phyloP scores from a whole-genome alignment of 1,140 invertebrate genomes.

The Drosophila orena region DNA sequence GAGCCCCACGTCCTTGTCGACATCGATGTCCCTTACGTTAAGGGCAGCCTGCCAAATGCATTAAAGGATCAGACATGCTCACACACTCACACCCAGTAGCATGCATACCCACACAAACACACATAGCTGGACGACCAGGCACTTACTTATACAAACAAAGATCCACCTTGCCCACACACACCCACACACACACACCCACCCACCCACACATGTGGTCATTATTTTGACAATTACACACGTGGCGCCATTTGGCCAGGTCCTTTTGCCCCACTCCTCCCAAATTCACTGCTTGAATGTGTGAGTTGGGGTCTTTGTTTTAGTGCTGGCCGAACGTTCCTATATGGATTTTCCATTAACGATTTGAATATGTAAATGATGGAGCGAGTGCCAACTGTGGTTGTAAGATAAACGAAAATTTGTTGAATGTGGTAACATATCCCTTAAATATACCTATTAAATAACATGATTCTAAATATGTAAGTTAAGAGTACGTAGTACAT shows the following conservation, averaged over 20 bases:
- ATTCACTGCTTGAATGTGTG: slow-evolving; percentile 11
- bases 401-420: not conserved
- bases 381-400: slow-evolving; percentile 33
- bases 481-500: too few species aligned
- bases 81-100: slow-evolving; percentile 17
- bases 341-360: slow-evolving; percentile 83
- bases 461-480: too few species aligned
- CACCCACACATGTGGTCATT: slow-evolving; percentile 70
- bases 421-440: too few species aligned
- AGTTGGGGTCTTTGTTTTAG: slow-evolving; percentile 50
- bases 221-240: slow-evolving; percentile 84
- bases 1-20: slow-evolving; percentile 28
- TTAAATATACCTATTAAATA: too few species aligned
- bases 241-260: slow-evolving; percentile 65
- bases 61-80: slow-evolving; percentile 81
- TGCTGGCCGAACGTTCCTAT: slow-evolving; percentile 54
- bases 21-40: slow-evolving; percentile 57
- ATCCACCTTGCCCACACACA: slow-evolving; percentile 24
- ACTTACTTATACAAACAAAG: slow-evolving; percentile 82
- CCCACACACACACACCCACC: slow-evolving; percentile 28
- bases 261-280: not conserved
- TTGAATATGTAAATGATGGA: slow-evolving; percentile 78
- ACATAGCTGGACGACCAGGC: slow-evolving; percentile 60
- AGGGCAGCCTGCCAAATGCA: slow-evolving; percentile 75
- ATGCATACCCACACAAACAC: slow-evolving; percentile 26